These are phyloP conservation scores for Clarias pachynema DNA, from an alignment of 2,797 vertebrate genomes.

Conservation along the genomic window DNA sequence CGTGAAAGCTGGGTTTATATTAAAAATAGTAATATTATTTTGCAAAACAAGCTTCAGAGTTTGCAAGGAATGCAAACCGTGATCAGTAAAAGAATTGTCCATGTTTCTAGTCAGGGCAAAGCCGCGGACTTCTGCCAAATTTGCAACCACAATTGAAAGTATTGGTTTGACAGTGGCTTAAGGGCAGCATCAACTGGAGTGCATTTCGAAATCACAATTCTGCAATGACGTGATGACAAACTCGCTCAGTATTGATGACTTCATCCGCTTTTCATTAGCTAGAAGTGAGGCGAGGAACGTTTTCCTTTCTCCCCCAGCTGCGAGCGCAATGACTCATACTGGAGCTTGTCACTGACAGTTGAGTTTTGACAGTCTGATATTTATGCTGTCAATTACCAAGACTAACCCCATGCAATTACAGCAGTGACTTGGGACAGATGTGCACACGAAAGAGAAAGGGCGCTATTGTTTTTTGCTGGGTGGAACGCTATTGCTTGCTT, in stretches of 20 bases:
- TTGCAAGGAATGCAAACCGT: background rate
- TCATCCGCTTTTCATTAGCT: conserved; percentile 36
- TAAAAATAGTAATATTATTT: background rate
- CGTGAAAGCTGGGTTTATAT: background rate
- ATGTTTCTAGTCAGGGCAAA: conserved; percentile 1
- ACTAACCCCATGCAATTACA: conserved; percentile 71
- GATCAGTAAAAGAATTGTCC: background rate
- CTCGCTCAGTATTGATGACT: conserved; percentile 32
- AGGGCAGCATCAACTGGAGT: background rate
- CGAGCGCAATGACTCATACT: conserved; percentile 66
- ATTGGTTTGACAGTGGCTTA: conserved; percentile 10
- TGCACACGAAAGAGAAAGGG: conserved; percentile 59
- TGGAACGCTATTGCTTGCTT: background rate
- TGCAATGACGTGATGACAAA: conserved; percentile 33
- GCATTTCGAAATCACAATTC: conserved; percentile 5
- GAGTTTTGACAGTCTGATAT: conserved; percentile 76
- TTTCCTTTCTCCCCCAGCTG: conserved; percentile 54
- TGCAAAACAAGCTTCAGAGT: background rate
- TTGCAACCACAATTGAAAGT: background rate
- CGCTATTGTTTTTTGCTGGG: conserved; percentile 63
- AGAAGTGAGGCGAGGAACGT: conserved; percentile 15
- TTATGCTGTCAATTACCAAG: conserved; percentile 73
- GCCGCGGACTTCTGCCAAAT: background rate
- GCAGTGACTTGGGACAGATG: conserved; percentile 72
- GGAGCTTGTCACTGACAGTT: conserved; percentile 67